phyloP scores from a whole-genome alignment of 1,140 invertebrate genomes.

The Galleria mellonella region DNA sequence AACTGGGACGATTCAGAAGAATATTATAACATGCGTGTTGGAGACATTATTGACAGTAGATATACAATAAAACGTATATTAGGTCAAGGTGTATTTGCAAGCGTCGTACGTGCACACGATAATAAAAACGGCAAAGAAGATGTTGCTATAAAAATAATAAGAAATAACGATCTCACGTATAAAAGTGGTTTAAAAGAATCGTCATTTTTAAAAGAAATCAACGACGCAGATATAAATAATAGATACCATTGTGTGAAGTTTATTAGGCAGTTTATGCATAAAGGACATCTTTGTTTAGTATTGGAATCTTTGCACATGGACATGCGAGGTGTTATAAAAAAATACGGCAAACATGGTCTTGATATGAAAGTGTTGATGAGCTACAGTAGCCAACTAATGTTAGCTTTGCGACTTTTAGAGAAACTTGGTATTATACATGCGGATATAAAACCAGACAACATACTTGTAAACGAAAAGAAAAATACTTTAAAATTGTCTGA shows the following conservation, averaged over 20 bases:
- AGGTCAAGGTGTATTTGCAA: constrained; percentile 98
- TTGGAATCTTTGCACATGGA: constrained; percentile 97
- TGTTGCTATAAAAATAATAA: constrained; percentile 98
- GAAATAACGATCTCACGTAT: constrained; percentile 99
- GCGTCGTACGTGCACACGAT: constrained; percentile 95
- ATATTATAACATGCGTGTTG: constrained; percentile 95
- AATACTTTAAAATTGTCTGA: constrained; percentile 97
- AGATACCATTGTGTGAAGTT: constrained; percentile 96
- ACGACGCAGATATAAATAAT: constrained; percentile 97
- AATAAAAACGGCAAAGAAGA: constrained; percentile 87
- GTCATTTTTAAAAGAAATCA: constrained; percentile 93
- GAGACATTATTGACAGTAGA: constrained; percentile 91
- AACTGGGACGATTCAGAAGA: constrained; percentile 99
- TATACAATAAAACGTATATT: constrained; percentile 97
- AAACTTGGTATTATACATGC: constrained; percentile 97
- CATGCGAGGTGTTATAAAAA: constrained; percentile 93
- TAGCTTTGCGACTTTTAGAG: constrained; percentile 95
- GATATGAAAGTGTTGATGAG: constrained; percentile 98
- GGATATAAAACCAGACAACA: too few species aligned
- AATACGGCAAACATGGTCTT: constrained; percentile 97
- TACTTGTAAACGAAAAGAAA: constrained; percentile 99
- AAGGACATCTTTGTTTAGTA: constrained; percentile 97
- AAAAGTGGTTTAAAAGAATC: constrained; percentile 98
- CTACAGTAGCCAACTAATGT: constrained; percentile 96
- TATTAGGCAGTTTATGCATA: constrained; percentile 93